Percentiles rank a stretch among this genome's conserved stretches.
These are phyloP conservation scores for Oryctolagus cuniculus DNA, from an alignment of 2,113 vertebrate species.

Conservation along the genomic window DNA sequence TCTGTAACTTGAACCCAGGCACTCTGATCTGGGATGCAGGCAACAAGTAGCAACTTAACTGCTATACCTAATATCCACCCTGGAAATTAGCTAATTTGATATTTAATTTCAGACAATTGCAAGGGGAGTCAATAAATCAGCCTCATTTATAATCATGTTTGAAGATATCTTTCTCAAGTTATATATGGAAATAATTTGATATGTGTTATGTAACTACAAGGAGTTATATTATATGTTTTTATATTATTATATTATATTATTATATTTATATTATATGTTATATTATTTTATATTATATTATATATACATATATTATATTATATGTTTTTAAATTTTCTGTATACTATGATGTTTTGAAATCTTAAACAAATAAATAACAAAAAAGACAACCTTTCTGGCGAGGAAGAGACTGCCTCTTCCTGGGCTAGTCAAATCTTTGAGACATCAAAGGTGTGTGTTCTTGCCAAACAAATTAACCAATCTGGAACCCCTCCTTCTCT, in stretches of 20 bases:
- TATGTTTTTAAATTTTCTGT: neutral
- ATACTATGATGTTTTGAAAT: neutral
- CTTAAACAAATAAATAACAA: neutral
- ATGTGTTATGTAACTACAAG: neutral
- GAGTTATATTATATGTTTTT: neutral
- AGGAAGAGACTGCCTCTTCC: too few relatives aligned
- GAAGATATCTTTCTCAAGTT: slow-evolving; percentile 73
- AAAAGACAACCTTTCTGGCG: neutral
- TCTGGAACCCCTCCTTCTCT: neutral
- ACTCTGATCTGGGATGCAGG: too few relatives aligned
- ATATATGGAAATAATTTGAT: slow-evolving; percentile 59
- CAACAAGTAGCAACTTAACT: too few relatives aligned
- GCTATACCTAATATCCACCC: too few relatives aligned
- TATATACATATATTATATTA: too few relatives aligned
- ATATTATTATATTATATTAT: too few relatives aligned
- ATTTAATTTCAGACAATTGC: slow-evolving; percentile 57
- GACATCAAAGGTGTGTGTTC: neutral
- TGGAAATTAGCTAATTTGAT: slow-evolving; percentile 68
- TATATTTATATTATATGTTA: too few relatives aligned
- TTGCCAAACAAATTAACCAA: neutral
- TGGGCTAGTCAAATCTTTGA: neutral
- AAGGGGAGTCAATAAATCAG: slow-evolving; percentile 62
- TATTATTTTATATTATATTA: too few relatives aligned
- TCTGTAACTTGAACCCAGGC: too few relatives aligned
- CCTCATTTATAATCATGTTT: slow-evolving; percentile 70